Percentiles rank a stretch among this genome's conserved stretches.
Evolutionary conservation across 1,140 invertebrate genomes (phyloP).

Genomic region (Onthophagus taurus): DNA sequence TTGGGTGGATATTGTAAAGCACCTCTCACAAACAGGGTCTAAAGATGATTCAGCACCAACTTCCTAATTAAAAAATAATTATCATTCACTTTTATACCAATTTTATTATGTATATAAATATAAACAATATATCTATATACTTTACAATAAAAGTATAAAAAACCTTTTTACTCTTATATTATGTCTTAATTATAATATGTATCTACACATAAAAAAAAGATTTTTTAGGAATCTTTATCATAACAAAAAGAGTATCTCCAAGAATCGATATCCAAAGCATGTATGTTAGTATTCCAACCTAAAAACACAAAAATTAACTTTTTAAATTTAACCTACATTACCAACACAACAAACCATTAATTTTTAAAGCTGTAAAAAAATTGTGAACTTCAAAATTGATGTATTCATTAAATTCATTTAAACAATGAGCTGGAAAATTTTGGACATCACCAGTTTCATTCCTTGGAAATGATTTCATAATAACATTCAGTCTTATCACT

Average conservation of each 20-base stretch:
- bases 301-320: slow-evolving; percentile 21
- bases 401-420: slow-evolving; percentile 38
- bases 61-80: slow-evolving; percentile 18
- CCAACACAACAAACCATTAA: slow-evolving; percentile 40
- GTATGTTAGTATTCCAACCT: slow-evolving; percentile 44
- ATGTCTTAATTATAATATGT: slow-evolving; percentile 12
- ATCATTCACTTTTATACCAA: slow-evolving; percentile 3
- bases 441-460: slow-evolving; percentile 29
- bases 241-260: slow-evolving; percentile 29
- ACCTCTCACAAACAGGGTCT: slow-evolving; percentile 77
- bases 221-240: neutral
- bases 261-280: slow-evolving; percentile 43
- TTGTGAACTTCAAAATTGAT: slow-evolving; percentile 29
- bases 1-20: slow-evolving; percentile 92
- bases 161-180: slow-evolving; percentile 1
- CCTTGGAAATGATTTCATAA: slow-evolving; percentile 29
- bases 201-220: neutral
- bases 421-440: slow-evolving; percentile 37
- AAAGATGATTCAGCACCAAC: slow-evolving; percentile 39
- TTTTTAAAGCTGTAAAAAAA: slow-evolving; percentile 37
- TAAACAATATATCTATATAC: neutral
- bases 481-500: slow-evolving; percentile 24
- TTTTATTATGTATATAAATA: slow-evolving; percentile 10
- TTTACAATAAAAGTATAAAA: slow-evolving; percentile 8
- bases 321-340: slow-evolving; percentile 33